Conservation (phyloP, 2,797 vertebrate genomes). For the Anomalospiza imberbis region DNA sequence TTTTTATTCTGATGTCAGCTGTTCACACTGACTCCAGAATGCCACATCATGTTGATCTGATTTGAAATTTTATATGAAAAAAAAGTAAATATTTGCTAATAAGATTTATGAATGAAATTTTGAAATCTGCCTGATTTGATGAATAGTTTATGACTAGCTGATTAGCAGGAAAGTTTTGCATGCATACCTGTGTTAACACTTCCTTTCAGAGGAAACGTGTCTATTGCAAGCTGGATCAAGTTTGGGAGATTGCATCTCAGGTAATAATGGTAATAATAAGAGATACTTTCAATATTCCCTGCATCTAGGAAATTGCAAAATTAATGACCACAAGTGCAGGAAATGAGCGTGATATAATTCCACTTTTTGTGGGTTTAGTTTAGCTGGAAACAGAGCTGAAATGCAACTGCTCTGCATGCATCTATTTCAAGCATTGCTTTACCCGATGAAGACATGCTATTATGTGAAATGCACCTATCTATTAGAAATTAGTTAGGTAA, state of each 20-base stretch:
- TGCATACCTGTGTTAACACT: background rate
- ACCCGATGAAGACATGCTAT: background rate
- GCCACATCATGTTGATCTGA: background rate
- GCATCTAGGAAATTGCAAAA: background rate
- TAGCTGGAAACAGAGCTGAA: constrained; percentile 3
- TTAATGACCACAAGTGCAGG: background rate
- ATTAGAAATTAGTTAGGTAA: constrained; percentile 32
- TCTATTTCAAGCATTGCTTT: background rate
- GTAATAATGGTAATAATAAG: background rate
- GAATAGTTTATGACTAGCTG: background rate
- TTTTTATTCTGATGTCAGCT: background rate
- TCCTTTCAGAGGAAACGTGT: background rate
- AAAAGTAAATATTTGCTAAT: background rate
- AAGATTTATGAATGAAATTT: background rate
- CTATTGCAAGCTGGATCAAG: constrained; percentile 55
- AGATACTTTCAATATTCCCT: constrained; percentile 5
- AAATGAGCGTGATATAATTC: background rate
- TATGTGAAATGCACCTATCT: background rate
- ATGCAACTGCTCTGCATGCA: background rate
- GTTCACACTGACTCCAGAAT: background rate
- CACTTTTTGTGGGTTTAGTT: background rate
- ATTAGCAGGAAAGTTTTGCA: background rate
- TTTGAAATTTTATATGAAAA: background rate
- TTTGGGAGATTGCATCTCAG: constrained; percentile 22
- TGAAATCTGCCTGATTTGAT: background rate